Percentiles rank a stretch among this genome's conserved stretches.
Evolutionary conservation across 2,113 vertebrate species (phyloP).

Genomic region (Pygoscelis antarcticus): DNA sequence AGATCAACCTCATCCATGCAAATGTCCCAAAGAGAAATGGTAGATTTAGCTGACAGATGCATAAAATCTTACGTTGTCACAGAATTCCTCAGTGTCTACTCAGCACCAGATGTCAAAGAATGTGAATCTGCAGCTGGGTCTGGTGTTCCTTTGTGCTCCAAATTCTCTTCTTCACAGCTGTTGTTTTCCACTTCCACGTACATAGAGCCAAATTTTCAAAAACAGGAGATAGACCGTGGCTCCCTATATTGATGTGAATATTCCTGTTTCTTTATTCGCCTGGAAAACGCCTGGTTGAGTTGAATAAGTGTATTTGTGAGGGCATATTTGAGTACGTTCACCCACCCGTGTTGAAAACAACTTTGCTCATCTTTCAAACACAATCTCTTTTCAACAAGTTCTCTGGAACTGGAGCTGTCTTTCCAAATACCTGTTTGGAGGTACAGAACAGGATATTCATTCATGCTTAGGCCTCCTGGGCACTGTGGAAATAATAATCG

Average conservation of each 20-base stretch:
- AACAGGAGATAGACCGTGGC: neutral
- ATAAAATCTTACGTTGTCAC: conserved; percentile 43
- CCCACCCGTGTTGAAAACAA: neutral
- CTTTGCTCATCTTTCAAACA: neutral
- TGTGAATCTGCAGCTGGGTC: conserved; percentile 52
- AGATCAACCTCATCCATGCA: neutral
- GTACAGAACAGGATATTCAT: neutral
- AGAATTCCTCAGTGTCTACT: conserved; percentile 40
- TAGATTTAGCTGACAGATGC: conserved; percentile 55
- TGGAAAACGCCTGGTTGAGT: neutral
- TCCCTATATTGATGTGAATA: neutral
- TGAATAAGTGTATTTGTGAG: neutral
- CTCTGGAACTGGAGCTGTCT: neutral
- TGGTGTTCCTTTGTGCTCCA: conserved; percentile 43
- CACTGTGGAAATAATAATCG: neutral
- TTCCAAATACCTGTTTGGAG: neutral
- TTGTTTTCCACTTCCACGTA: conserved; percentile 43
- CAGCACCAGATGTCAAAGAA: conserved; percentile 57
- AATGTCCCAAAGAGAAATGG: conserved; percentile 16
- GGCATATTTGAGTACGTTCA: neutral
- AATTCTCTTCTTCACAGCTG: conserved; percentile 43
- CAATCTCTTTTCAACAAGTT: neutral
- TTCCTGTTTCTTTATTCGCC: neutral
- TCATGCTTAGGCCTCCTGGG: neutral
- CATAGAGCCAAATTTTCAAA: conserved; percentile 14